These are phyloP conservation scores for Diarsia mendica DNA, from an alignment of 2,888 invertebrate genomes.

Conservation along the genomic window DNA sequence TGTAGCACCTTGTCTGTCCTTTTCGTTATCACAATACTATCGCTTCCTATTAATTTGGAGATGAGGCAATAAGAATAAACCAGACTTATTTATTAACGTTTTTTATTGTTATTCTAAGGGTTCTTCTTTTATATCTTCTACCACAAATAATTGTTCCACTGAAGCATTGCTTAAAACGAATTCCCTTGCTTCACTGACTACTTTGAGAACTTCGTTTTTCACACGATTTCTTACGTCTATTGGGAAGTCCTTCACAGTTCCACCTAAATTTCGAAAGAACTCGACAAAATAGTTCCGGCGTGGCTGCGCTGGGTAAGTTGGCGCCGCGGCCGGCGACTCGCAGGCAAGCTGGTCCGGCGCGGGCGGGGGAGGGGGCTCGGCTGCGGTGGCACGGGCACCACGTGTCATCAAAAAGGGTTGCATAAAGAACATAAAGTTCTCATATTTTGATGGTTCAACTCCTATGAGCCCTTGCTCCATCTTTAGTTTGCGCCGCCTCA, in stretches of 20 bases:
- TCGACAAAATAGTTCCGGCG: conserved; percentile 23
- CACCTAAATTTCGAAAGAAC: conserved; percentile 42
- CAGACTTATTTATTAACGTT: neutral
- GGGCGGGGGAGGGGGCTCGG: too few relatives aligned
- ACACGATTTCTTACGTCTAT: conserved; percentile 41
- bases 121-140: conserved; percentile 33
- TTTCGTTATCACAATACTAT: neutral
- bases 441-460: conserved; percentile 21
- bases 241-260: conserved; percentile 45
- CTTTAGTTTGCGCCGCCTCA: neutral
- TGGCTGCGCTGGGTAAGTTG: neutral
- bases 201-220: conserved; percentile 49
- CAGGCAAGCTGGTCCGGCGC: too few relatives aligned
- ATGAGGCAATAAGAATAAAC: neutral
- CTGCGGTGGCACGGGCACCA: neutral
- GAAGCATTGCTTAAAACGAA: conserved; percentile 33
- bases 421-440: conserved; percentile 26
- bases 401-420: conserved; percentile 18
- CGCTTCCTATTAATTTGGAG: neutral
- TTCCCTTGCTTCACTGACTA: conserved; percentile 51
- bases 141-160: conserved; percentile 28
- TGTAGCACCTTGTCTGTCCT: neutral
- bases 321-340: too few relatives aligned
- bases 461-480: conserved; percentile 3
- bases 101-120: neutral